phyloP scores from a whole-genome alignment of 2,888 invertebrate species.

The Plebejus argus region DNA sequence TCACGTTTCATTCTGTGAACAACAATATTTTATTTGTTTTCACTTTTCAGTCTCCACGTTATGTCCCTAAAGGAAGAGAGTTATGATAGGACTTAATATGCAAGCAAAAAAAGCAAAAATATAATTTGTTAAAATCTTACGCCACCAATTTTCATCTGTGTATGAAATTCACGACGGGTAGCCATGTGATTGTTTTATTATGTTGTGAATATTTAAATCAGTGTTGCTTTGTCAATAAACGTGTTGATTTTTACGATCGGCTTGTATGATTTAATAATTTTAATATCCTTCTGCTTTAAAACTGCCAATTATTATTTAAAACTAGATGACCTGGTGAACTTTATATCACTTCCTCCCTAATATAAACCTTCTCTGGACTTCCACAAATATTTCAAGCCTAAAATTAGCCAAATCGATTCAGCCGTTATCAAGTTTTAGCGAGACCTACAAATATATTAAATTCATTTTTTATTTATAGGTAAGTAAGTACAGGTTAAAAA shows the following conservation, averaged over 20 bases:
- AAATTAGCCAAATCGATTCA: too few species aligned
- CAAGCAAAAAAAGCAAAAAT: neutral
- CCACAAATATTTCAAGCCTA: too few species aligned
- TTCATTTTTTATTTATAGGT: neutral
- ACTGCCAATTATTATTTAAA: neutral
- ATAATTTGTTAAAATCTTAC: neutral
- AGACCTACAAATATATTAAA: neutral
- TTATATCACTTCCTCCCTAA: too few species aligned
- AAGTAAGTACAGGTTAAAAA: neutral
- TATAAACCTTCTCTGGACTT: too few species aligned
- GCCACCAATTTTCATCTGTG: neutral
- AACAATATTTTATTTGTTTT: neutral
- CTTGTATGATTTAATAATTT: neutral
- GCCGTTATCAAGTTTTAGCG: too few species aligned
- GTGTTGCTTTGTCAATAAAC: slow-evolving; percentile 11
- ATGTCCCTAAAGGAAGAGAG: neutral
- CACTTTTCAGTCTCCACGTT: neutral
- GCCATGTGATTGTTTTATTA: neutral
- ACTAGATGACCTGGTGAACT: neutral
- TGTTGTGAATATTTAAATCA: neutral
- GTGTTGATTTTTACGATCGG: slow-evolving; percentile 5
- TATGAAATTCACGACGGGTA: neutral
- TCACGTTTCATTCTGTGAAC: neutral
- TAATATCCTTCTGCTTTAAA: neutral
- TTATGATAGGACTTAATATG: neutral